Conservation (phyloP, 2,113 vertebrate genomes). For the Ceyx margarethae region DNA sequence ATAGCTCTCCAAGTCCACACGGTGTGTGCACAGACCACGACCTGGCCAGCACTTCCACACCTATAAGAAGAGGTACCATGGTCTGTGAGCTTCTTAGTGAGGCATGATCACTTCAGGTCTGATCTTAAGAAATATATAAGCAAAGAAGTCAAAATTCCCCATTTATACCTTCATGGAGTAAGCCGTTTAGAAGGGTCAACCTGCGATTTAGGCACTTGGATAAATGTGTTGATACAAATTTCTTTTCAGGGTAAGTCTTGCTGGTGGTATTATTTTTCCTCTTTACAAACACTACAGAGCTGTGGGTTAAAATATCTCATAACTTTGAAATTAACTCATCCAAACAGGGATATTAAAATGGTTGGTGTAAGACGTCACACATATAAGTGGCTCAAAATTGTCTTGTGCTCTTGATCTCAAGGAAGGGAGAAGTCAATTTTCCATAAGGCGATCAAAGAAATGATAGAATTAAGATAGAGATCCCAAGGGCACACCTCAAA, state of each 20-base stretch:
- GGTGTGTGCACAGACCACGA: background rate
- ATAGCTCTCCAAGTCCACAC: background rate
- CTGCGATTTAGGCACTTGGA: background rate
- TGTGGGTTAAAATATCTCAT: background rate
- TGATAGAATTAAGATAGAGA: background rate
- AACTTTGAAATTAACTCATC: background rate
- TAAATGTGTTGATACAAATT: background rate
- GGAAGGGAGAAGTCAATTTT: background rate
- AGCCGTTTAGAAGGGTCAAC: background rate
- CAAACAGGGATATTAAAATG: background rate
- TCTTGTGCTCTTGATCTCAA: background rate
- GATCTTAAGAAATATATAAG: background rate
- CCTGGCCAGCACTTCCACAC: background rate
- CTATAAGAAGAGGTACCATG: background rate
- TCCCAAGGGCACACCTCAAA: background rate
- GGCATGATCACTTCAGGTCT: rapidly evolving
- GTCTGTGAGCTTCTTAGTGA: background rate
- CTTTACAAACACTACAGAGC: background rate
- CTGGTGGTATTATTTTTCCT: background rate
- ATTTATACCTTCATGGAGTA: background rate
- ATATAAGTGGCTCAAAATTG: background rate
- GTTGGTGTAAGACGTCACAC: background rate
- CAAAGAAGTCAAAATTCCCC: background rate
- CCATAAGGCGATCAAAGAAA: background rate
- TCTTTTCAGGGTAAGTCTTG: background rate